Evolutionary conservation across 2,797 vertebrate genomes (phyloP), one percentile per base, ranked within the genome.

Genomic region (Parambassis ranga): DNA sequence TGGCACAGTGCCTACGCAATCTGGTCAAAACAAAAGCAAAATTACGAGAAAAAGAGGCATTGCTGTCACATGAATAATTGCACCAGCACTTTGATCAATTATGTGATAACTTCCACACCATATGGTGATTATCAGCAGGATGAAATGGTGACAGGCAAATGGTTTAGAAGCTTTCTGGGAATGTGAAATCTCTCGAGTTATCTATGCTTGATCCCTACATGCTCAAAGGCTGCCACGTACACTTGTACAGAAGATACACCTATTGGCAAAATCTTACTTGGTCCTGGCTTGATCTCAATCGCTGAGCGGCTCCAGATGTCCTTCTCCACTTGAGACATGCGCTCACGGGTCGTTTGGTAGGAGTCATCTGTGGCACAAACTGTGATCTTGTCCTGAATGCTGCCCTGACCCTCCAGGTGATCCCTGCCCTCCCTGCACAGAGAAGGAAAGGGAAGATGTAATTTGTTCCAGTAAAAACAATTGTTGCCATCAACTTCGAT

Each of bases 301-400:
- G 89, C 92, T 6, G 92, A 90, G 65, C 92, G 88, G 79, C 93
- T 92, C 91, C 90, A 89, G 71, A 92, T 91, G 85, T 94, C 93
- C 76, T 93, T 93, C 83, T 94, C 93, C 67, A 90, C 92, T 61
- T 89, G 92, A 49, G 93, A 92, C 90, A 91, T 85, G 7, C 84
- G 90, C 71, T 94, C 92, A 36, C 82, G 86, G 22, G 90, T 94
- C 36, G 84, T 87, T 84, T 93, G 94, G 84, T 90, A 93, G 22
- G 91, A 92, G 82, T 95, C 94, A 14, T 94, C 92, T 2, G 93
- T 92, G 80, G 94, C 93, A 71, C 94, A 95, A 63, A 95, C 88
- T 0, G 93, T 95, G 82, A 96, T 95, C 83, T 95, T 94, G 85
- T 93, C 93, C 86, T 90, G 94, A 84, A 96, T 94, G 53, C 91